These are phyloP conservation scores for Cinclus cinclus DNA, from an alignment of 2,113 vertebrate species.

Conservation along the genomic window DNA sequence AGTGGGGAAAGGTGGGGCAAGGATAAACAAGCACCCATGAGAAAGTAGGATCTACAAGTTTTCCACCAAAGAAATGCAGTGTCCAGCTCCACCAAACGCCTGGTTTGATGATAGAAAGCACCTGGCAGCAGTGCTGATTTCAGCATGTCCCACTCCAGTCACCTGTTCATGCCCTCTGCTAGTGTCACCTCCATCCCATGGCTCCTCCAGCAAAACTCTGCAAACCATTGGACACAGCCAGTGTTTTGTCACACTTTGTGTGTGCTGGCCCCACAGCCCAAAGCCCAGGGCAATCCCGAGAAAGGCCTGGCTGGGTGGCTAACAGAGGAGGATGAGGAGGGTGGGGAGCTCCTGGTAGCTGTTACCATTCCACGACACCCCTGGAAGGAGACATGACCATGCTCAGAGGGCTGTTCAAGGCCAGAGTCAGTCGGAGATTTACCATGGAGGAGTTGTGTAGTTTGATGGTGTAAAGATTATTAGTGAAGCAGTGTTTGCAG, in stretches of 20 bases:
- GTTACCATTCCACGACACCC: background rate
- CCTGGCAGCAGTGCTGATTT: background rate
- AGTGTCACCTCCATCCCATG: background rate
- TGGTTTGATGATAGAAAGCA: background rate
- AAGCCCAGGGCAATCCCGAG: background rate
- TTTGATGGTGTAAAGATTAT: background rate
- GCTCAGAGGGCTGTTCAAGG: background rate
- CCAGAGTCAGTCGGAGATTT: background rate
- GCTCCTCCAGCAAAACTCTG: background rate
- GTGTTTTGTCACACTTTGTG: background rate
- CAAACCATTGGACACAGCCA: rapidly evolving
- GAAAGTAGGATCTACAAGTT: background rate
- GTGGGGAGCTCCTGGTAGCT: background rate
- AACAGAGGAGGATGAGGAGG: background rate
- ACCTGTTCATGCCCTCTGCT: background rate
- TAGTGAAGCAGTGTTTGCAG: background rate
- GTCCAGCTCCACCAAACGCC: background rate
- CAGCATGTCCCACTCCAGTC: background rate
- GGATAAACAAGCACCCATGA: background rate
- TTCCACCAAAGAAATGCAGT: background rate
- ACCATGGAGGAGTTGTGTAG: background rate
- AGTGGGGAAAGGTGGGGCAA: background rate
- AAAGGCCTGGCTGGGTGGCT: background rate
- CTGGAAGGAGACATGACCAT: background rate
- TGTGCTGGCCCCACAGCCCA: background rate